Base-by-base conservation (phyloP, 1,140 invertebrate species). In the Lethocerus indicus region DNA sequence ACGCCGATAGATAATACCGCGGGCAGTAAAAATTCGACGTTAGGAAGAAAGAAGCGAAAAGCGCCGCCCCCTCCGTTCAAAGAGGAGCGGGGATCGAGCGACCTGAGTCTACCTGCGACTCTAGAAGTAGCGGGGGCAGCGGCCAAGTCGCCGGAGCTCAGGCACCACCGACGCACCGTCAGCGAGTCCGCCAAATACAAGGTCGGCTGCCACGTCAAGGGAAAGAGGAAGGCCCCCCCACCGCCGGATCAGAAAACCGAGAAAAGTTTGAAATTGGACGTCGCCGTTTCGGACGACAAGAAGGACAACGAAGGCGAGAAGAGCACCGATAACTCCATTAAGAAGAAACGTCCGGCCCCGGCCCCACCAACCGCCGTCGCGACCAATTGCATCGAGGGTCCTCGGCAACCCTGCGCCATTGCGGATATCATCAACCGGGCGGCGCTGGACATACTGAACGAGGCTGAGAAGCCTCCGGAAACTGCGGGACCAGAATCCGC, bases 141-240 rank as follows among this genome's bases (percentile, higher is more conserved):
- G 6, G 21, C 5, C n/a, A 20, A 39, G n/a, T 7, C 7, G 6
- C 5, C 6, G n/a, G 26, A 28, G 16, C 3, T 13, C 6, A 49
- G 41, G 16, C 45, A 45, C 3, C 56, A 58, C 37, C 27, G 57
- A 51, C 62, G 70, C 52, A 72, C 71, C 9, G 63, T 68, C 2
- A 76, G 75, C 60, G 73, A 75, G 59, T 68, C 63, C 25, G 66
- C 61, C 36, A 71, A 64, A 60, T 66, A 59, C 57, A 68, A 57
- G 42, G 63, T 56, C 60, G 63, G 58, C 59, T 66, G 60, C 3
- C 78, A 83, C 61, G 79, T 83, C 0, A 80, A 79, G 54, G 80
- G 80, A 13, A 85, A 85, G 58, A 64, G 81, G 29, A 73, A 71
- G 58, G 81, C 81, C 2, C 81, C 81, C 1, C 71, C 71, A 54